Evolutionary conservation across 2,797 vertebrate genomes (phyloP).

Genomic region (Remorina albescens): DNA sequence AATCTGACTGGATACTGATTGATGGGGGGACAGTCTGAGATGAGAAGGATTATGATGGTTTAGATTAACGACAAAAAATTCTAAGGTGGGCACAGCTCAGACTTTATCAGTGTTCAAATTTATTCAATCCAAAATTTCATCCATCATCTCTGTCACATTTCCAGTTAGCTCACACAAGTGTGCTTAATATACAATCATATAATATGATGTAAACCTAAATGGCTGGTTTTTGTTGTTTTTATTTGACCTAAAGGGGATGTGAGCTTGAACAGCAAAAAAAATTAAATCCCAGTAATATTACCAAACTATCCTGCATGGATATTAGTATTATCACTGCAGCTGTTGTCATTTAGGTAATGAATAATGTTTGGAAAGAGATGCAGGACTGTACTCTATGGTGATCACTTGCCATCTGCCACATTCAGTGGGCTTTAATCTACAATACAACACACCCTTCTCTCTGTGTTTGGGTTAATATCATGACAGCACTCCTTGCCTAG

Average conservation of each 20-base stretch:
- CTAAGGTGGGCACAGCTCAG: conserved; percentile 16
- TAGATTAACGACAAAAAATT: conserved; percentile 60
- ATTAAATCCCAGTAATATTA: neutral
- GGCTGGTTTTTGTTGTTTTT: neutral
- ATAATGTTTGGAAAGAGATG: conserved; percentile 70
- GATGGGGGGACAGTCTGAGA: conserved; percentile 60
- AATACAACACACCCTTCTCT: conserved; percentile 41
- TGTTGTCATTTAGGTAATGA: conserved; percentile 80
- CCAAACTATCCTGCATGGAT: conserved; percentile 34
- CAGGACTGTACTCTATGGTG: conserved; percentile 45
- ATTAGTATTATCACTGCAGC: conserved; percentile 68
- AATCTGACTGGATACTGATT: conserved; percentile 74
- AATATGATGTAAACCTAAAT: neutral
- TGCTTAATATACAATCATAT: neutral
- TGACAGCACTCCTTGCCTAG: conserved; percentile 39
- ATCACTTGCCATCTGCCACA: conserved; percentile 79
- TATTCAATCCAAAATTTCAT: conserved; percentile 26
- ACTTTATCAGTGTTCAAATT: conserved; percentile 15
- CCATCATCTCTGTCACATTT: neutral
- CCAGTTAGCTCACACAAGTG: neutral
- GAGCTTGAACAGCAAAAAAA: conserved; percentile 11
- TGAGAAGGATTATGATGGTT: conserved; percentile 75
- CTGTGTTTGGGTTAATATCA: conserved; percentile 37
- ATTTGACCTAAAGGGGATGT: neutral
- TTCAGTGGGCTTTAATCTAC: conserved; percentile 69